phyloP scores from a whole-genome alignment of 2,888 invertebrate genomes.

The Emmelina monodactyla region DNA sequence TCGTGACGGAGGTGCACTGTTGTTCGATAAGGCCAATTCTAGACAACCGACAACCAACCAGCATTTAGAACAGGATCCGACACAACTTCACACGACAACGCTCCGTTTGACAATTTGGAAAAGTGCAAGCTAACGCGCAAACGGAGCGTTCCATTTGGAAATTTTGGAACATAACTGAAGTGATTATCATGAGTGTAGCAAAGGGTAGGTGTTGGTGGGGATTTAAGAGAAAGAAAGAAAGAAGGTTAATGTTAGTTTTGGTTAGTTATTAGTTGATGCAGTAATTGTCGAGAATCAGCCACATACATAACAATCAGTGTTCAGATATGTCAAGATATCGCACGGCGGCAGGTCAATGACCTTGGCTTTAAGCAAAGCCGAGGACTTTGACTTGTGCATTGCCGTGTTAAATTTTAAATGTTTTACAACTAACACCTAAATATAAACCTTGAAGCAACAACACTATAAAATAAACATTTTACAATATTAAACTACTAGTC shows the following conservation, averaged over 20 bases:
- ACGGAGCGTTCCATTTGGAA: constrained; percentile 30
- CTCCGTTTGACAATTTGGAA: constrained; percentile 17
- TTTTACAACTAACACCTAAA: too few species aligned
- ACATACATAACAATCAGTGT: constrained; percentile 57
- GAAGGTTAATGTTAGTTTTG: constrained; percentile 5
- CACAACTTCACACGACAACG: constrained; percentile 14
- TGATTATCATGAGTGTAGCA: constrained; percentile 55
- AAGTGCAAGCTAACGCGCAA: constrained; percentile 16
- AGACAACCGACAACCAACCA: constrained; percentile 61
- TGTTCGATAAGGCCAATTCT: constrained; percentile 81
- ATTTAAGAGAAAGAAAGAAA: constrained; percentile 8
- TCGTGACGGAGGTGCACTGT: constrained; percentile 71
- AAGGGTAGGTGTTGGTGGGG: constrained; percentile 16
- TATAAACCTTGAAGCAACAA: too few species aligned
- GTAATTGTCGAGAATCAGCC: constrained; percentile 58
- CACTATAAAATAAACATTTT: too few species aligned
- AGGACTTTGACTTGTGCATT: too few species aligned
- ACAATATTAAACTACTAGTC: too few species aligned
- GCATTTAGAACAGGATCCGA: constrained; percentile 28
- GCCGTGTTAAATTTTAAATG: too few species aligned
- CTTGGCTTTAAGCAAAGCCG: too few species aligned
- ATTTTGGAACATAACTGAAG: constrained; percentile 50
- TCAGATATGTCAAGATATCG: constrained; percentile 45
- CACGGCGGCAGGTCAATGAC: too few species aligned
- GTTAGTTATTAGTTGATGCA: constrained; percentile 20